These are phyloP conservation scores for Erebia epiphron DNA, from an alignment of 2,888 invertebrate species.

Conservation along the genomic window DNA sequence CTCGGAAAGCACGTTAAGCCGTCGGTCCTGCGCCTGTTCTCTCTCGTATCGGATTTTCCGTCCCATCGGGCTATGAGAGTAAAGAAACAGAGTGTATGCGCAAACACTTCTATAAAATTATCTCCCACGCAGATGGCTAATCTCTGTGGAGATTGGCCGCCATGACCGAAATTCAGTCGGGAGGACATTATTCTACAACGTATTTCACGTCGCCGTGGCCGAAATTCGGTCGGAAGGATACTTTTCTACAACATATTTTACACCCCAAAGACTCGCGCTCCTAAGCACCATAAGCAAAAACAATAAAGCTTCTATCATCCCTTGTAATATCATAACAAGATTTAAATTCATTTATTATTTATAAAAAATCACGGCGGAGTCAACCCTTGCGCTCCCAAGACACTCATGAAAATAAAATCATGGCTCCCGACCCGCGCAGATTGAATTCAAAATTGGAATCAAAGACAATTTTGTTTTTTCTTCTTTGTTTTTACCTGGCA, in stretches of 20 bases:
- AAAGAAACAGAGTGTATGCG: no score
- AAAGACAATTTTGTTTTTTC: slow-evolving; percentile 74
- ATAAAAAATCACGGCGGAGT: slow-evolving; percentile 54
- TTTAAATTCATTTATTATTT: slow-evolving; percentile 69
- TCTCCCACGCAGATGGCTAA: no score
- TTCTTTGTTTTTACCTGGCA: slow-evolving; percentile 48
- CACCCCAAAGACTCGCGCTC: slow-evolving; percentile 17
- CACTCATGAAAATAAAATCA: slow-evolving; percentile 82
- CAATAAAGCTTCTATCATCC: slow-evolving; percentile 53
- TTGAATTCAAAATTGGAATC: slow-evolving; percentile 81
- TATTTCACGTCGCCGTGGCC: not conserved
- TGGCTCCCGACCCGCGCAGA: slow-evolving; percentile 73
- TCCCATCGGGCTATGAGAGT: no score
- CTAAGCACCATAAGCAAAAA: slow-evolving; percentile 34
- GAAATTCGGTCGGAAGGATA: no score
- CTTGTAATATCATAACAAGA: slow-evolving; percentile 59
- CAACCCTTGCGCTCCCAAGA: slow-evolving; percentile 60
- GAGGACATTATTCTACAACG: not conserved
- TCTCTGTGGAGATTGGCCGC: no score
- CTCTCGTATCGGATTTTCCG: no score
- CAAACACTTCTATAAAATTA: no score
- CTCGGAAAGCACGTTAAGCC: no score
- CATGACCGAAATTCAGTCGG: no score
- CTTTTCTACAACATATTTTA: not conserved
- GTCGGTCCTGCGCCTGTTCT: no score